Percentiles rank a stretch among this genome's conserved stretches.
Evolutionary conservation across 2,888 invertebrate species (phyloP).

Genomic region (Bruchidius siliquastri): DNA sequence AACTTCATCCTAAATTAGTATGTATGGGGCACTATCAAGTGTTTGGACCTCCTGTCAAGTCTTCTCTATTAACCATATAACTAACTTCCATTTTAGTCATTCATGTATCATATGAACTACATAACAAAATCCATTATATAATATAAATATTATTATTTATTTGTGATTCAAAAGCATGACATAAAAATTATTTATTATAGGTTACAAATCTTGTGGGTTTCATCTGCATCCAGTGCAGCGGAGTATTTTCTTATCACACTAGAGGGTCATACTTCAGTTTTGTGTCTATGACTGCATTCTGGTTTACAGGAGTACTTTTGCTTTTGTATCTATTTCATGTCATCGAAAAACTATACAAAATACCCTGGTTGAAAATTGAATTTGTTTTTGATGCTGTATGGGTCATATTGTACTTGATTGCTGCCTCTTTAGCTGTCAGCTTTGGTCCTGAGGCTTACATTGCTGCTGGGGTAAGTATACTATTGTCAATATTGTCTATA

Average conservation of each 20-base stretch:
- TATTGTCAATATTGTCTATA: no score
- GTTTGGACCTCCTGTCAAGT: no score
- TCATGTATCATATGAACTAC: no score
- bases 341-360: constrained; percentile 76
- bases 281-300: constrained; percentile 78
- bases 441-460: constrained; percentile 56
- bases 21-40: no score
- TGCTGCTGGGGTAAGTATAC: constrained; percentile 67
- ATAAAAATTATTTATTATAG: constrained; percentile 56
- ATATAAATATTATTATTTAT: no score
- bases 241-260: constrained; percentile 41
- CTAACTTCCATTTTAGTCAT: no score
- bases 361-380: constrained; percentile 85
- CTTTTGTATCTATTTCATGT: constrained; percentile 80
- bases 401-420: constrained; percentile 71
- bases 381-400: constrained; percentile 69
- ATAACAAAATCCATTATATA: no score
- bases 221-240: constrained; percentile 65
- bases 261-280: constrained; percentile 72
- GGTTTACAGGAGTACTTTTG: constrained; percentile 76
- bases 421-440: constrained; percentile 65
- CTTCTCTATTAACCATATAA: no score
- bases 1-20: no score
- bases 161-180: not conserved
- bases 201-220: constrained; percentile 69